These are phyloP conservation scores for Athene cunicularia DNA, from an alignment of 2,113 vertebrate genomes.

Conservation along the genomic window DNA sequence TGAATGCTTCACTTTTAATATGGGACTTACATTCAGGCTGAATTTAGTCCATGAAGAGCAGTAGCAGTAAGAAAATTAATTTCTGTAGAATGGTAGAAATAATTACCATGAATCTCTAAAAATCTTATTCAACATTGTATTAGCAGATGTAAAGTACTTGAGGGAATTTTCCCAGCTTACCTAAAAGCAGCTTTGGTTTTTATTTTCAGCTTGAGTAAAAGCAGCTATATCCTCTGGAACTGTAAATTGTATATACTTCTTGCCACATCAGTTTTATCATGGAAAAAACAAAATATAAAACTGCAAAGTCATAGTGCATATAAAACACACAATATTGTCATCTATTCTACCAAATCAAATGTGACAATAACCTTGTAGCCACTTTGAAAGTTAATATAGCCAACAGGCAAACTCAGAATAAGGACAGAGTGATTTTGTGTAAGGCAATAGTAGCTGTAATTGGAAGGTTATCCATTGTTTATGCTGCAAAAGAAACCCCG, in stretches of 20 bases:
- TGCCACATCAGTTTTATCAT: not conserved
- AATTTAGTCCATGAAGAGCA: not conserved
- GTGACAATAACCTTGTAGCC: not conserved
- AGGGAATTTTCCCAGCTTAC: not conserved
- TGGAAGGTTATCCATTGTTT: not conserved
- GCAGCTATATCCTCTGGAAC: not conserved
- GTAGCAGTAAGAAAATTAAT: not conserved
- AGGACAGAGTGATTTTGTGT: not conserved
- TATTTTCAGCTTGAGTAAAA: not conserved
- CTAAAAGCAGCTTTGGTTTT: not conserved
- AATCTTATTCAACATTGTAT: not conserved
- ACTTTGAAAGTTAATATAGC: not conserved
- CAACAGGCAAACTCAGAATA: not conserved
- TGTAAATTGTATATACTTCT: not conserved
- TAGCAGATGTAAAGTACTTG: not conserved
- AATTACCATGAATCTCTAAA: not conserved
- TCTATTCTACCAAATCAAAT: not conserved
- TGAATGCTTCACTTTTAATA: not conserved
- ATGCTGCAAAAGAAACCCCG: not conserved
- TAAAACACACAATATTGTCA: not conserved
- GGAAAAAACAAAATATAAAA: not conserved
- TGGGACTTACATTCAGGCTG: not conserved
- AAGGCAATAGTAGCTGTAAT: not conserved
- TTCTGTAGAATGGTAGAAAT: not conserved
- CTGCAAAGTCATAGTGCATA: not conserved